phyloP scores from a whole-genome alignment of 2,888 invertebrate species.

The Andrena camellia region DNA sequence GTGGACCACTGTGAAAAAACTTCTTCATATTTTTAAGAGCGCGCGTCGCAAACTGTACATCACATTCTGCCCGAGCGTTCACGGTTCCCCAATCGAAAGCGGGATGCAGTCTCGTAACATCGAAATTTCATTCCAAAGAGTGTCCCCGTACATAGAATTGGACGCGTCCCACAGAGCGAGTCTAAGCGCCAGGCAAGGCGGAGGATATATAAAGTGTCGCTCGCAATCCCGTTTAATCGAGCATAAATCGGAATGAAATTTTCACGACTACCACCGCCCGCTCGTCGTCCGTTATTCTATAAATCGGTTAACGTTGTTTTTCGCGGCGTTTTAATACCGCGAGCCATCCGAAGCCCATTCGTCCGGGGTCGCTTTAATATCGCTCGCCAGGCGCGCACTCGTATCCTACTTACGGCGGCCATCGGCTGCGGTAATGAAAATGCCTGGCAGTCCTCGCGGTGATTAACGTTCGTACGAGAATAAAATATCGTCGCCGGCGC shows the following conservation, averaged over 20 bases:
- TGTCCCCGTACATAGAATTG: slow-evolving; percentile 19
- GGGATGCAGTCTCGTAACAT: slow-evolving; percentile 4
- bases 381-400: slow-evolving; percentile 33
- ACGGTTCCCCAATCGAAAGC: neutral
- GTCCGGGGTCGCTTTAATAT: slow-evolving; percentile 33
- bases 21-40: slow-evolving; percentile 47
- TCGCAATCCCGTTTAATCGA: neutral
- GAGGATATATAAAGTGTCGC: neutral
- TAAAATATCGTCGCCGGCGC: slow-evolving; percentile 39
- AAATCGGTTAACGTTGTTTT: slow-evolving; percentile 6
- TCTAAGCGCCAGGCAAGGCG: neutral
- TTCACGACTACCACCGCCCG: neutral
- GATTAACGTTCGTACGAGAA: slow-evolving; percentile 55
- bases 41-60: slow-evolving; percentile 17
- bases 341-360: slow-evolving; percentile 9
- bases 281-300: neutral
- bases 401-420: slow-evolving; percentile 45
- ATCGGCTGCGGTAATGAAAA: slow-evolving; percentile 56
- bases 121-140: slow-evolving; percentile 17
- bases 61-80: slow-evolving; percentile 24
- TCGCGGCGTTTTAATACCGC: slow-evolving; percentile 16
- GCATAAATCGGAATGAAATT: slow-evolving; percentile 41
- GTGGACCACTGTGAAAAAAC: slow-evolving; percentile 33
- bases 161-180: neutral
- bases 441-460: slow-evolving; percentile 31